Conservation (phyloP, 2,888 invertebrate species). For the Linnaemya vulpina region DNA sequence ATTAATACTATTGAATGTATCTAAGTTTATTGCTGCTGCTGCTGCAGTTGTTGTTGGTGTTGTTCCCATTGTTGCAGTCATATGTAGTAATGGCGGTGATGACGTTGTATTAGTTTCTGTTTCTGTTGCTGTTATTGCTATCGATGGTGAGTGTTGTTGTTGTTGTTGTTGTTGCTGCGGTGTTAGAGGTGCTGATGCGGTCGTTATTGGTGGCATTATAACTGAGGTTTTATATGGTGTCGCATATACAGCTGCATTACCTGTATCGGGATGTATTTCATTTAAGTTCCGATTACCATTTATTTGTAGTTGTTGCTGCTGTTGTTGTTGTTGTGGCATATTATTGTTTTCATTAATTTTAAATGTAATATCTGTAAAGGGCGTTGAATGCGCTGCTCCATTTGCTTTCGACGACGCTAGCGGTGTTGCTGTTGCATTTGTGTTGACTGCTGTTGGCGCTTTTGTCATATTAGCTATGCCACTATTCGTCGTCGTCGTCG, state of each 20-base stretch:
- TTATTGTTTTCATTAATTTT: conserved; percentile 72
- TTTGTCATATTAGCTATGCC: conserved; percentile 74
- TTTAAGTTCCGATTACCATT: conserved; percentile 72
- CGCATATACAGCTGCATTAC: conserved; percentile 61
- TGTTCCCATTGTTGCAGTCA: conserved; percentile 56
- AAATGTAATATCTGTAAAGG: conserved; percentile 75
- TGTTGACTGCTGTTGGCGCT: conserved; percentile 64
- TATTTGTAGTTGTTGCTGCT: conserved; percentile 56
- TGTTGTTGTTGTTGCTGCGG: conserved; percentile 53
- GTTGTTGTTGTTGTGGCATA: conserved; percentile 58
- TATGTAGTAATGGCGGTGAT: conserved; percentile 51
- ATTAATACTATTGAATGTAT: conserved; percentile 63
- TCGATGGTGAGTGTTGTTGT: conserved; percentile 54
- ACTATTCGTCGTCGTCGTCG: neutral
- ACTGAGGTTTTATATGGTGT: conserved; percentile 65
- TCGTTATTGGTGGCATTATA: conserved; percentile 62
- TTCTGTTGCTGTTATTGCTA: conserved; percentile 47
- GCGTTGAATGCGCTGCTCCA: conserved; percentile 73
- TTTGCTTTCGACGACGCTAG: conserved; percentile 69
- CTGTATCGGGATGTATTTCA: conserved; percentile 68
- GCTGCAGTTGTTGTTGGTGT: conserved; percentile 19
- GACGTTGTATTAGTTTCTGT: conserved; percentile 59
- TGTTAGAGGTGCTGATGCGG: conserved; percentile 52
- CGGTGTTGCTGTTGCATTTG: conserved; percentile 65
- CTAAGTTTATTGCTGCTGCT: conserved; percentile 54